Conservation (phyloP, 2,888 invertebrate genomes). For the Aricia artaxerxes region DNA sequence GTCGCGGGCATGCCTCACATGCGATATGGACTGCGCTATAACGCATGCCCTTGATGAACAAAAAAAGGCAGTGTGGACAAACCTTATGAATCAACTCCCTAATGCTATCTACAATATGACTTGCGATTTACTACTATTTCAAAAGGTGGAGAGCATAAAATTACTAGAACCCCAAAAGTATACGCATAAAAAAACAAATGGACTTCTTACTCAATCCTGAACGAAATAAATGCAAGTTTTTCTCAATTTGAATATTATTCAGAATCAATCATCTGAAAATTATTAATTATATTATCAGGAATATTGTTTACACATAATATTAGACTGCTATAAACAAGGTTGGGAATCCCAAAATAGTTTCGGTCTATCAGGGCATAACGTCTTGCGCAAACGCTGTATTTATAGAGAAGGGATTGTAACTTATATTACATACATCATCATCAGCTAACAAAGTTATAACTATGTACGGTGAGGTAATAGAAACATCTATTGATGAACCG, state of each 20-base stretch:
- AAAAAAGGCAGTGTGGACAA: no score
- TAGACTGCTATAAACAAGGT: not conserved
- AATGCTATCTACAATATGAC: no score
- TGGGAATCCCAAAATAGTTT: slow-evolving; percentile 36
- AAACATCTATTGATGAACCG: not conserved
- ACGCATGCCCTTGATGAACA: no score
- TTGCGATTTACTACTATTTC: no score
- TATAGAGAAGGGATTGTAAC: slow-evolving; percentile 1
- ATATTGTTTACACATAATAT: not conserved
- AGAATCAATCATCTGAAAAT: not conserved
- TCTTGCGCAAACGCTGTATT: slow-evolving; percentile 33
- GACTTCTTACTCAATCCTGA: no score
- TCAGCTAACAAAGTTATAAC: not conserved
- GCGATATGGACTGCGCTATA: no score
- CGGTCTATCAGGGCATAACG: slow-evolving; percentile 1
- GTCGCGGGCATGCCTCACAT: no score
- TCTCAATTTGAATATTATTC: not conserved
- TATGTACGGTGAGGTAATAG: not conserved
- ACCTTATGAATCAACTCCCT: no score
- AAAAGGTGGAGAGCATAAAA: no score
- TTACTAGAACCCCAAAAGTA: no score
- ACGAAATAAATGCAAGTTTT: no score
- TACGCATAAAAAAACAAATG: no score
- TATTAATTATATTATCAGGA: not conserved
- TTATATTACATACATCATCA: not conserved